Evolutionary conservation across 2,888 invertebrate genomes (phyloP).

Genomic region (Aricia artaxerxes): DNA sequence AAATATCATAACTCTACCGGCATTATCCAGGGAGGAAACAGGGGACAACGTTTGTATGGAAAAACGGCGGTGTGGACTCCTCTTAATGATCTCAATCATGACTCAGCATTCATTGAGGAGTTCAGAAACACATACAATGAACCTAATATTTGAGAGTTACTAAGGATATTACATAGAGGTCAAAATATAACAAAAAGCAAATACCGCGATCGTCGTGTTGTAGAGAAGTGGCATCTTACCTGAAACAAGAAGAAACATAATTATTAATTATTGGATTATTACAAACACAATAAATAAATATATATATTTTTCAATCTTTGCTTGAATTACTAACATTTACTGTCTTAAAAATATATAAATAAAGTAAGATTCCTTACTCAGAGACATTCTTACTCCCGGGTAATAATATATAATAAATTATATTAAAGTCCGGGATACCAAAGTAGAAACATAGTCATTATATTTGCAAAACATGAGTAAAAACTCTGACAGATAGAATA

Average conservation of each 20-base stretch:
- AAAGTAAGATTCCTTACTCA: not conserved
- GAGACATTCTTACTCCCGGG: not conserved
- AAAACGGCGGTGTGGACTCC: no score
- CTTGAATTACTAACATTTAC: no score
- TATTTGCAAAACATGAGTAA: no score
- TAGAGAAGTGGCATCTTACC: not conserved
- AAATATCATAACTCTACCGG: no score
- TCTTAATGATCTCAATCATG: conserved; percentile 6
- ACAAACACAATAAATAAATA: not conserved
- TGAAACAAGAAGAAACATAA: not conserved
- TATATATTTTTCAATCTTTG: no score
- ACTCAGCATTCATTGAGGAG: not conserved
- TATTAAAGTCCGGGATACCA: no score
- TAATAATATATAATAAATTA: not conserved
- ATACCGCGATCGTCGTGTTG: no score
- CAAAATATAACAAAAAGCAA: not conserved
- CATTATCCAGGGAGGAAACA: no score
- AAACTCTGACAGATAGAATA: no score
- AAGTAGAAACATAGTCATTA: no score
- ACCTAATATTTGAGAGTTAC: not conserved
- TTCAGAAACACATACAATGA: not conserved
- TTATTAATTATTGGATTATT: not conserved
- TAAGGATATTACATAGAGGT: not conserved
- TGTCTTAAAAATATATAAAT: not conserved
- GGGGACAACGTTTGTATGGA: no score